Conservation (phyloP, 1,140 invertebrate genomes). For the Anoplophora glabripennis region DNA sequence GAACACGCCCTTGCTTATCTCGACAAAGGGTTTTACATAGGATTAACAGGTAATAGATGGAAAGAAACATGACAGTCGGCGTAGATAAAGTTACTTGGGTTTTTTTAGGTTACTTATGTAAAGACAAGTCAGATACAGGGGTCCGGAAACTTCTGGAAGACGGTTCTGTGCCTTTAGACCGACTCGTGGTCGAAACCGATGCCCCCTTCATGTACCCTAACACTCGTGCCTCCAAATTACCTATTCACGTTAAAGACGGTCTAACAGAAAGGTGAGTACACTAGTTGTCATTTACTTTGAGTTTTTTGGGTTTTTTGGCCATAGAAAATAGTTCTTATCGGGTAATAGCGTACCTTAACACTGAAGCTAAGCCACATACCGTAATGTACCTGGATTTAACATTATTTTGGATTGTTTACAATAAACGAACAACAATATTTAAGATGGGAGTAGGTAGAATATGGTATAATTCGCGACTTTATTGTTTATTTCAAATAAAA, state of each 20-base stretch:
- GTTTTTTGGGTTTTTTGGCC: neutral
- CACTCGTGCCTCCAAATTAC: conserved; percentile 87
- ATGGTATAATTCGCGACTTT: no score
- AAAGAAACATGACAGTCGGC: neutral
- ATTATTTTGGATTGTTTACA: no score
- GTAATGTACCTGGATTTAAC: no score
- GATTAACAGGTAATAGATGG: conserved; percentile 69
- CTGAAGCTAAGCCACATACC: no score
- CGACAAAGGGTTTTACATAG: conserved; percentile 84
- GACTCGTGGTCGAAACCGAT: conserved; percentile 86
- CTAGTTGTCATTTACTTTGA: neutral
- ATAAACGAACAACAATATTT: no score
- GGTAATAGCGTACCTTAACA: no score
- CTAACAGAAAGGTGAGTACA: conserved; percentile 73
- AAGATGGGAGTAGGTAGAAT: no score
- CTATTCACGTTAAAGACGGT: conserved; percentile 78
- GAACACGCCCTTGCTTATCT: conserved; percentile 83
- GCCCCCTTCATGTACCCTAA: conserved; percentile 96
- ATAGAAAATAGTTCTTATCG: neutral
- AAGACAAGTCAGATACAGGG: conserved; percentile 89
- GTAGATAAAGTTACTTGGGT: neutral
- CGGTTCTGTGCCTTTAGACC: conserved; percentile 76
- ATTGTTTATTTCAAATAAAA: no score
- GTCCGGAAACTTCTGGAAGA: conserved; percentile 80
- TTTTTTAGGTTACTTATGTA: conserved; percentile 79